These are phyloP conservation scores for Drosophila algonquin DNA, from an alignment of 2,888 invertebrate genomes.

Conservation along the genomic window DNA sequence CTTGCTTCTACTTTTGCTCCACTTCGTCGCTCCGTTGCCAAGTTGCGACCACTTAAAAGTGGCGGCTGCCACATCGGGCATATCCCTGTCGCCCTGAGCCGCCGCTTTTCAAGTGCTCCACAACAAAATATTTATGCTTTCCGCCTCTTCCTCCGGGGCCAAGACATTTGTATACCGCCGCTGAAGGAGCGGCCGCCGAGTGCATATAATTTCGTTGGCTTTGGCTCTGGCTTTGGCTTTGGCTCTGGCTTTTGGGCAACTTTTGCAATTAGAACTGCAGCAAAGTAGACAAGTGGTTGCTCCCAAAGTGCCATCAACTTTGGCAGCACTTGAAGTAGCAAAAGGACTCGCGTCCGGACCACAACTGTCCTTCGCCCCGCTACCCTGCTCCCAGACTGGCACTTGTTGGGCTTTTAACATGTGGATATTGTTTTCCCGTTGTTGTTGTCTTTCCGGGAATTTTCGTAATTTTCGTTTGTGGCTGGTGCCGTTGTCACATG, in stretches of 20 bases:
- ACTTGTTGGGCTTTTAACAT: constrained; percentile 48
- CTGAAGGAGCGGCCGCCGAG: constrained; percentile 26
- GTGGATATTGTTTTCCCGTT: constrained; percentile 40
- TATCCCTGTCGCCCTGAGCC: not conserved
- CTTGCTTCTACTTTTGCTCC: not conserved
- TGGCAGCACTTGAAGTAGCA: constrained; percentile 33
- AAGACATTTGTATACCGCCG: constrained; percentile 9
- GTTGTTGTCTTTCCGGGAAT: not conserved
- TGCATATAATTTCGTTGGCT: constrained; percentile 62
- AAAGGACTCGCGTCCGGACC: constrained; percentile 3
- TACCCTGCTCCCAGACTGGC: constrained; percentile 26
- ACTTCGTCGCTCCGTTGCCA: not conserved
- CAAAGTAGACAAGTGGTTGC: constrained; percentile 57
- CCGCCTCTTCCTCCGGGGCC: constrained; percentile 15
- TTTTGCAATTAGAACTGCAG: constrained; percentile 72
- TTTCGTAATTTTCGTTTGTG: constrained; percentile 39
- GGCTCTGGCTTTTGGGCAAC: constrained; percentile 48
- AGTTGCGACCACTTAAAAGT: constrained; percentile 15
- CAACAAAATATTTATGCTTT: constrained; percentile 37
- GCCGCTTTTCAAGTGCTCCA: constrained; percentile 15
- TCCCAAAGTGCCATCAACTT: constrained; percentile 42
- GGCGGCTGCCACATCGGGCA: not conserved
- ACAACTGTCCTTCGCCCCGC: constrained; percentile 2
- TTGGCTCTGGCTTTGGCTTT: not conserved
- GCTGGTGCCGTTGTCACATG: constrained; percentile 34